phyloP scores from a whole-genome alignment of 64 coral and sea anemone genomes.

The Trachythela sp. region DNA sequence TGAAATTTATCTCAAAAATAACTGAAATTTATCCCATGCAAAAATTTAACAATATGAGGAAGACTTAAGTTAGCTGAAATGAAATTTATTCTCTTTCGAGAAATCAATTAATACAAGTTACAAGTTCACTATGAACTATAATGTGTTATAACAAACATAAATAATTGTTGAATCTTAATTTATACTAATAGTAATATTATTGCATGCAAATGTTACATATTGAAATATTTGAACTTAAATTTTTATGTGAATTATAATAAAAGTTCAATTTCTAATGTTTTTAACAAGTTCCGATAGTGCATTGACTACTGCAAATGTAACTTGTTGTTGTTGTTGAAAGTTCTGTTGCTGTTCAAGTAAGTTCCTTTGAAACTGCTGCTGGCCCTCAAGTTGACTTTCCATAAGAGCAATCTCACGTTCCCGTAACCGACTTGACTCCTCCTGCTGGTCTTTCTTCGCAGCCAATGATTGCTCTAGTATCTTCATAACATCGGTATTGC shows the following conservation, averaged over 20 bases:
- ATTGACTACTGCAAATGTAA: background rate
- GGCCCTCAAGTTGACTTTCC: background rate
- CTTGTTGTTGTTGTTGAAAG: slow-evolving; percentile 11
- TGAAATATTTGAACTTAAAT: background rate
- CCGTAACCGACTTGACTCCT: background rate
- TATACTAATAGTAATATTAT: too few species aligned
- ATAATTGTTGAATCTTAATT: too few species aligned
- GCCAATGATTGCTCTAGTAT: background rate
- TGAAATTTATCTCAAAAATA: too few species aligned
- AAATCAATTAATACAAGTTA: too few species aligned
- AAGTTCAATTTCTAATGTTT: background rate
- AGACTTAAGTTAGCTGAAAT: too few species aligned
- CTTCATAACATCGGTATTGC: background rate
- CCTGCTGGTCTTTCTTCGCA: background rate
- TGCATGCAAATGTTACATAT: too few species aligned
- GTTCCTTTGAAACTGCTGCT: background rate
- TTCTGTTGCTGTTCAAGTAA: background rate
- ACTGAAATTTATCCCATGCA: too few species aligned
- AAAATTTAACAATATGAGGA: too few species aligned
- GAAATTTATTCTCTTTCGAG: too few species aligned
- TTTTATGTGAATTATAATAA: background rate
- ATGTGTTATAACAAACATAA: too few species aligned
- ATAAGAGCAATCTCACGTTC: background rate
- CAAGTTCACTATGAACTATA: too few species aligned
- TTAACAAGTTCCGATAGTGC: background rate